Conservation (phyloP, 2,797 vertebrate species). For the Sebastes minor region DNA sequence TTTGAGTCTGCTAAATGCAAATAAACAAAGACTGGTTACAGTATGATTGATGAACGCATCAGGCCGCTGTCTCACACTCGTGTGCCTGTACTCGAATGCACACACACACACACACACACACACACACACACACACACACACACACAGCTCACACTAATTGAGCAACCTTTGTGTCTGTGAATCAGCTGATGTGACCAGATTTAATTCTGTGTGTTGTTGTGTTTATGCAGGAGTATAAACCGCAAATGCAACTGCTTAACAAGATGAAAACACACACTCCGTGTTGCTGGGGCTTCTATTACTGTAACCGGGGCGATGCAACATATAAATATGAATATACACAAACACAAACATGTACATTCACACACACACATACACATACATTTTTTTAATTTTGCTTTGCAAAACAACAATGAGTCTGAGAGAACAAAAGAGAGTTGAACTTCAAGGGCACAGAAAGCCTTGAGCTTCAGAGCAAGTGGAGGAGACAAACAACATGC, state of each 20-base stretch:
- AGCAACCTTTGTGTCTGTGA: slow-evolving; percentile 3
- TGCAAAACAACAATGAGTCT: slow-evolving; percentile 17
- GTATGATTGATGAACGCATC: slow-evolving; percentile 56
- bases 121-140: neutral
- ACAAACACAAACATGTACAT: neutral
- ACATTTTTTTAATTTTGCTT: neutral
- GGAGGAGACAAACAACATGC: slow-evolving; percentile 8
- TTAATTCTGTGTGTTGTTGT: neutral
- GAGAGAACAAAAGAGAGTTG: neutral
- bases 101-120: neutral
- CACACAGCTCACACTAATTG: slow-evolving; percentile 13
- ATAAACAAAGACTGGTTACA: slow-evolving; percentile 53
- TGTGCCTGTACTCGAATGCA: neutral
- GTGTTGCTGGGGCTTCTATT: neutral
- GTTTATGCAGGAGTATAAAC: slow-evolving; percentile 22
- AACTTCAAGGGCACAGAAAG: slow-evolving; percentile 28
- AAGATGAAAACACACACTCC: slow-evolving; percentile 22
- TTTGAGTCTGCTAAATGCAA: slow-evolving; percentile 48
- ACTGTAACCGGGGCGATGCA: neutral
- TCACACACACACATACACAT: neutral
- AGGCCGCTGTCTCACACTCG: slow-evolving; percentile 4
- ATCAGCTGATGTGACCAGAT: slow-evolving; percentile 2
- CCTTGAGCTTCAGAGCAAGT: slow-evolving; percentile 15
- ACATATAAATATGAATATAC: neutral
- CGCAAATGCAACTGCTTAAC: slow-evolving; percentile 10